A percentile compares a stretch with the other conserved stretches of the same genome.
Conservation (phyloP, 2,113 vertebrate species). For the Semnopithecus entellus region DNA sequence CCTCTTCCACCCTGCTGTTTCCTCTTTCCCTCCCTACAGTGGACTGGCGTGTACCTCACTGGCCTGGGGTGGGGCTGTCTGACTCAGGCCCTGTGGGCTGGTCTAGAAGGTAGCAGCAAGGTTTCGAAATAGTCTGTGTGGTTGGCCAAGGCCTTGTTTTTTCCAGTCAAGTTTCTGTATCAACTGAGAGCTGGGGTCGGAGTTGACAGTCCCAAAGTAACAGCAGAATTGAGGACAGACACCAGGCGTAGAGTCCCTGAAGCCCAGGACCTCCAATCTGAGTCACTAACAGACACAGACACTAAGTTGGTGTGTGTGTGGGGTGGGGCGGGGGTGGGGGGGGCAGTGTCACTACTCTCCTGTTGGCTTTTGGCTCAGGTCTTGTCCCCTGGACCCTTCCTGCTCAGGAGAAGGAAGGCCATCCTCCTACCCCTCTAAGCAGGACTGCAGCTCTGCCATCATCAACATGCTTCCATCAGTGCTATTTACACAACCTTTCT, state of each 20-base stretch:
- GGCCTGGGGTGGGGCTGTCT: neutral
- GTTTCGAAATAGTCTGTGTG: neutral
- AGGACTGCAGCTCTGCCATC: neutral
- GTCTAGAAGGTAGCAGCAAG: neutral
- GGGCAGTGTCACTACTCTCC: fast-evolving
- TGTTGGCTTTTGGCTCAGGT: neutral
- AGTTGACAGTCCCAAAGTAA: neutral
- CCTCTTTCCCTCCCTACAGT: conserved; percentile 30
- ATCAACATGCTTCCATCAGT: fast-evolving
- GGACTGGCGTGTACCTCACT: neutral
- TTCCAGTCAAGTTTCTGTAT: neutral
- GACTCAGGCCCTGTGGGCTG: neutral
- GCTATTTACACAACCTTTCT: neutral
- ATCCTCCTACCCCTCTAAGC: neutral
- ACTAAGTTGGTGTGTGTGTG: neutral
- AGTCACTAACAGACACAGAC: too few relatives aligned
- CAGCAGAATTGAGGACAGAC: neutral
- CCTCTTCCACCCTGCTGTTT: conserved; percentile 52
- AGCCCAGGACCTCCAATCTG: neutral
- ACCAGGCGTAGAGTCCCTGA: neutral
- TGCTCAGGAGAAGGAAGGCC: neutral
- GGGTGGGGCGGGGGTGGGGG: neutral
- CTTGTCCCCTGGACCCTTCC: neutral
- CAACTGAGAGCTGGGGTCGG: neutral
- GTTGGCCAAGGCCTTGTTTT: neutral